phyloP scores from a whole-genome alignment of 2,888 invertebrate genomes.

The Hedychridium roseum region DNA sequence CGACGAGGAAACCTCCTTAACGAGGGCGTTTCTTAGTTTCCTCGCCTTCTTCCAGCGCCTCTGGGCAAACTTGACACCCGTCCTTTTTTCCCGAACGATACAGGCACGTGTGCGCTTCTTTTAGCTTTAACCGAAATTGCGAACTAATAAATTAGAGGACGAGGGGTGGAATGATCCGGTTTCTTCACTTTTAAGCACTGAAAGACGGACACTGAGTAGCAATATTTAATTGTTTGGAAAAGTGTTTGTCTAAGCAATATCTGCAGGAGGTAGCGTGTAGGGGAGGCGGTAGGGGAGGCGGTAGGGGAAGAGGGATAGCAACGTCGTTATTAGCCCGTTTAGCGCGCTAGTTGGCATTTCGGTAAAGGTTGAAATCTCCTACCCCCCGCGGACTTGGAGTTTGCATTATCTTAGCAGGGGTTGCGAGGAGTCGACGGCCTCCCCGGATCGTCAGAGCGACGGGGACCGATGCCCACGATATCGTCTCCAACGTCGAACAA shows the following conservation, averaged over 20 bases:
- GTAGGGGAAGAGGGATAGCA: slow-evolving; percentile 11
- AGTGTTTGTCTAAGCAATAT: slow-evolving; percentile 29
- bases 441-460: slow-evolving; percentile 14
- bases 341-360: slow-evolving; percentile 55
- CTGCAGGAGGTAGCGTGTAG: slow-evolving; percentile 26
- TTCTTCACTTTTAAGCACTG: too few relatives aligned
- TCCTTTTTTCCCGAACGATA: slow-evolving; percentile 16
- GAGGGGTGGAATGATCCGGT: too few relatives aligned
- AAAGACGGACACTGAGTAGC: neutral
- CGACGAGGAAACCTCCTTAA: slow-evolving; percentile 27
- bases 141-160: too few relatives aligned
- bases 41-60: slow-evolving; percentile 1
- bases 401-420: slow-evolving; percentile 48
- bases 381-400: slow-evolving; percentile 35
- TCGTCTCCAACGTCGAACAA: slow-evolving; percentile 39
- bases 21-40: slow-evolving; percentile 28
- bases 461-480: slow-evolving; percentile 23
- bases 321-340: slow-evolving; percentile 52
- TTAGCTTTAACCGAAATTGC: too few relatives aligned
- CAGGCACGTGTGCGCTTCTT: too few relatives aligned
- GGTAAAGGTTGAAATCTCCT: slow-evolving; percentile 53
- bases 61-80: slow-evolving; percentile 6
- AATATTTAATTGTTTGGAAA: neutral
- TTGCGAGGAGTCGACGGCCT: slow-evolving; percentile 35
- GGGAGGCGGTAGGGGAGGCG: slow-evolving; percentile 6